Conservation (phyloP, 2,888 invertebrate genomes). For the Marronus borbonicus region DNA sequence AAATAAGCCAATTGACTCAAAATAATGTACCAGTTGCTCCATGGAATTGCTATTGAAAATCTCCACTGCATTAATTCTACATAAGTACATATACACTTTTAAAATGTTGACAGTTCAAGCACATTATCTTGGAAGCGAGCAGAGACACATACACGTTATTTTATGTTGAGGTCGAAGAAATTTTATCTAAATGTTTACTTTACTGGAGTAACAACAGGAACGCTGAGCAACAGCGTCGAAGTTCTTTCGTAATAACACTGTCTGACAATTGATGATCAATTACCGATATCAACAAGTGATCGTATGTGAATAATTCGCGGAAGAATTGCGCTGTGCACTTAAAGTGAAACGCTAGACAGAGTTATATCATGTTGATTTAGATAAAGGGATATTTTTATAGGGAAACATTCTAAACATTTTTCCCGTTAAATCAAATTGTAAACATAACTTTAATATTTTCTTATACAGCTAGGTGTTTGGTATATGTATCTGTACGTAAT, state of each 20-base stretch:
- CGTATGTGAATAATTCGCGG: conserved; percentile 23
- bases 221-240: conserved; percentile 6
- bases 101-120: background rate
- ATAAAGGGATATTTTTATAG: background rate
- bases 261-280: conserved; percentile 36
- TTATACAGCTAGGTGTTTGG: background rate
- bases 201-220: conserved; percentile 19
- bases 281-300: conserved; percentile 33
- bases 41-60: too few relatives aligned
- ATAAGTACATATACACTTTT: too few relatives aligned
- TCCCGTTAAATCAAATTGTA: background rate
- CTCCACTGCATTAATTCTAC: background rate
- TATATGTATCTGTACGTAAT: too few relatives aligned
- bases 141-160: background rate
- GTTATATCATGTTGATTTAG: background rate
- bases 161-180: conserved; percentile 16
- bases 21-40: too few relatives aligned
- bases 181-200: conserved; percentile 30
- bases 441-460: too few relatives aligned
- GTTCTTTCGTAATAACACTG: conserved; percentile 8
- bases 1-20: too few relatives aligned
- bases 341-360: background rate
- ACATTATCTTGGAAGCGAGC: conserved; percentile 11
- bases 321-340: background rate
- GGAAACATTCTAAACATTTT: background rate